phyloP scores from a whole-genome alignment of 2,888 invertebrate species.

The Cantharis rufa region DNA sequence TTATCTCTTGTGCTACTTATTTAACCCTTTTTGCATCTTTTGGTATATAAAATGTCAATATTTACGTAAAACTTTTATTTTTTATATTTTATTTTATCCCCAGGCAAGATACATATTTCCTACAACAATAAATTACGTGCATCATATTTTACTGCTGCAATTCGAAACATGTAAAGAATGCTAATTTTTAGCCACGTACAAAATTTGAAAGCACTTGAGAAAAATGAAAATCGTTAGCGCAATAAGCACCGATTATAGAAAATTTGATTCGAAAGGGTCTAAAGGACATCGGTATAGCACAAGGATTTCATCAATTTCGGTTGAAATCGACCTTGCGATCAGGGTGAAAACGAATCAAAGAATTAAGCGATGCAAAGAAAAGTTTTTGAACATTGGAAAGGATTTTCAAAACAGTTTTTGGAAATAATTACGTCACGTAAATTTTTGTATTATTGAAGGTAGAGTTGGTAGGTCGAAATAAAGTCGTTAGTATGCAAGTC shows the following conservation, averaged over 20 bases:
- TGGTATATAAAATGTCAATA: background rate
- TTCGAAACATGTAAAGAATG: background rate
- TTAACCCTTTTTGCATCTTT: background rate
- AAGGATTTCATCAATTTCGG: background rate
- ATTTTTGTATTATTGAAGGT: background rate
- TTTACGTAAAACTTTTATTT: background rate
- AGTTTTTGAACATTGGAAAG: background rate
- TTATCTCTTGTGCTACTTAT: background rate
- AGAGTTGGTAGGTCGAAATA: background rate
- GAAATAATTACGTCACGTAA: background rate
- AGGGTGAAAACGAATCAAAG: background rate
- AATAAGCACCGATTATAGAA: background rate
- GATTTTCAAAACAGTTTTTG: background rate
- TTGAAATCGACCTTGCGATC: background rate
- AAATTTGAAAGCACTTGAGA: background rate
- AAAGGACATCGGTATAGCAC: background rate
- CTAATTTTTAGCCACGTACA: background rate
- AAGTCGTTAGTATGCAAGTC: background rate
- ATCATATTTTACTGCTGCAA: background rate
- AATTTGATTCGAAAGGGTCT: background rate
- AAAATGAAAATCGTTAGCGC: background rate
- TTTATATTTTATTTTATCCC: background rate
- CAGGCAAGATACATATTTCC: background rate
- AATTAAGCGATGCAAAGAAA: background rate
- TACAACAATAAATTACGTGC: background rate